phyloP scores from a whole-genome alignment of 2,797 vertebrate genomes.

The Sebastes wilsoni region DNA sequence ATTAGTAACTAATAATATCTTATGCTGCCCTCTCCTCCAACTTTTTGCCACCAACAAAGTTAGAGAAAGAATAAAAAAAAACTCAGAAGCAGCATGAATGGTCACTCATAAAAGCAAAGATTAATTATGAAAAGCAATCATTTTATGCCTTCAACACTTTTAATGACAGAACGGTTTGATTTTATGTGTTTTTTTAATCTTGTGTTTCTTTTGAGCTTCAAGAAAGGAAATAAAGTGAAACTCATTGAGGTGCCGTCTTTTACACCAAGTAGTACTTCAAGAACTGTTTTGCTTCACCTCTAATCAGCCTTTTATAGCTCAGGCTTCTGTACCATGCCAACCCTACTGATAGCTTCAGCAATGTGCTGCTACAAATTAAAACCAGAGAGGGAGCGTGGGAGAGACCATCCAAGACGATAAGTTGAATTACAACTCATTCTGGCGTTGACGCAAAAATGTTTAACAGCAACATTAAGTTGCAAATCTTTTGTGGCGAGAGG shows the following conservation, averaged over 20 bases:
- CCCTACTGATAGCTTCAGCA: constrained; percentile 18
- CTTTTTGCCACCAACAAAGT: not conserved
- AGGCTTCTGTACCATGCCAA: constrained; percentile 27
- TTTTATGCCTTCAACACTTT: not conserved
- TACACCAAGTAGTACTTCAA: not conserved
- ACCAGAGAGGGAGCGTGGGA: constrained; percentile 42
- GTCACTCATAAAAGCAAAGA: not conserved
- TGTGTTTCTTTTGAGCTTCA: not conserved
- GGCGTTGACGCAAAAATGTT: constrained; percentile 45
- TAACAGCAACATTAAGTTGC: constrained; percentile 55
- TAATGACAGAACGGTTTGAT: not conserved
- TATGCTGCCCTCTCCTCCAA: not conserved
- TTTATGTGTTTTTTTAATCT: not conserved
- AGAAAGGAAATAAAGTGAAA: constrained; percentile 2
- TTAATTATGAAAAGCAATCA: not conserved
- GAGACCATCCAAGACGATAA: constrained; percentile 34
- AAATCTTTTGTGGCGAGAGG: constrained; percentile 52
- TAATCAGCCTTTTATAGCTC: constrained; percentile 37
- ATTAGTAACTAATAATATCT: not conserved
- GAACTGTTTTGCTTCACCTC: constrained; percentile 34
- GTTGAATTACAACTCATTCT: constrained; percentile 54
- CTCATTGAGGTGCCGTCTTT: not conserved
- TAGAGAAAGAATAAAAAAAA: not conserved
- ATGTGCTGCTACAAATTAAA: constrained; percentile 52
- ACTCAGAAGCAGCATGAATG: not conserved